These are phyloP conservation scores for Boulengerochromis microlepis DNA, from an alignment of 2,113 vertebrate genomes.

Conservation along the genomic window DNA sequence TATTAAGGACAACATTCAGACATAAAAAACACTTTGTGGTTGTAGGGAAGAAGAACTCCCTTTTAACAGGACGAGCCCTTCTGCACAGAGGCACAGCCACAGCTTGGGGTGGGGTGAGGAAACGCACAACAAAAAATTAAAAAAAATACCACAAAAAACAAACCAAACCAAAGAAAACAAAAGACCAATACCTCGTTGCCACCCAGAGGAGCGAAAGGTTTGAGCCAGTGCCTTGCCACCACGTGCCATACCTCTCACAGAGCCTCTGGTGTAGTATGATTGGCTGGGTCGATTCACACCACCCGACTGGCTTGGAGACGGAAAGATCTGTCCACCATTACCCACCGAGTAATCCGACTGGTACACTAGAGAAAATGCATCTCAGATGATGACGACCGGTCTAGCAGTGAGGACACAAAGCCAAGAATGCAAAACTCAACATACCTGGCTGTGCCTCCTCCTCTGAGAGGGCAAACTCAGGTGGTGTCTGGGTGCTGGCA, in stretches of 20 bases:
- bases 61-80: background rate
- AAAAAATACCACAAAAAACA: background rate
- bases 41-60: background rate
- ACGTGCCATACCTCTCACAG: constrained; percentile 79
- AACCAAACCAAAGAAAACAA: background rate
- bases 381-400: background rate
- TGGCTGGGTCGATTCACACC: constrained; percentile 73
- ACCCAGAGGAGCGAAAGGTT: constrained; percentile 74
- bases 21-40: background rate
- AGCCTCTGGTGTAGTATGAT: constrained; percentile 75
- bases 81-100: background rate
- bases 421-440: background rate
- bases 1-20: background rate
- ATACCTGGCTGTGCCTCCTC: constrained; percentile 76
- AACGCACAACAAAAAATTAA: rapidly evolving
- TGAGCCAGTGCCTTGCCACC: constrained; percentile 75
- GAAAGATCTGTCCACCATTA: constrained; percentile 76
- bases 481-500: constrained; percentile 88
- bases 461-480: constrained; percentile 79
- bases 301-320: constrained; percentile 69
- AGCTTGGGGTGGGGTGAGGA: background rate
- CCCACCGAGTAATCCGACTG: constrained; percentile 73
- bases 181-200: constrained; percentile 77
- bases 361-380: constrained; percentile 61
- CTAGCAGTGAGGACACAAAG: background rate